Evolutionary conservation across 2,113 vertebrate genomes (phyloP).

Genomic region (Steatornis caripensis): DNA sequence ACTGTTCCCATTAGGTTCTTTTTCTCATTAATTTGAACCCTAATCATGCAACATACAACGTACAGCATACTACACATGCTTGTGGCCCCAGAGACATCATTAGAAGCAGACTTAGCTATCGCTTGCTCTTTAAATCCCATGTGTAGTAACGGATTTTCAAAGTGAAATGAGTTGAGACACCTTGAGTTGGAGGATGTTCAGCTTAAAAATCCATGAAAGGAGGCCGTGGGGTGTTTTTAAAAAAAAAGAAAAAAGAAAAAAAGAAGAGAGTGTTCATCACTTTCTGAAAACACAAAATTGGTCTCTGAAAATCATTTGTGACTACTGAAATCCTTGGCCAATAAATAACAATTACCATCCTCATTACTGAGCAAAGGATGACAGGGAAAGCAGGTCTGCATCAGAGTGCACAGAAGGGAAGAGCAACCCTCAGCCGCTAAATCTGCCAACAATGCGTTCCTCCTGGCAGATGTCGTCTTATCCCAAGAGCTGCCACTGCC

Average conservation of each 20-base stretch:
- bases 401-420: background rate
- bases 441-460: background rate
- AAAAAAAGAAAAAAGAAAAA: too few species aligned
- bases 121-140: background rate
- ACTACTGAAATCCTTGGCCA: background rate
- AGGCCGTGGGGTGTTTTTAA: accelerated
- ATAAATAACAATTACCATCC: background rate
- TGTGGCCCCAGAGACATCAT: background rate
- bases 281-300: background rate
- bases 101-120: background rate
- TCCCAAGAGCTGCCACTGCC: background rate
- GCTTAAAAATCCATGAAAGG: background rate
- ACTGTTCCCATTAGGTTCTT: background rate
- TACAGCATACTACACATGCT: background rate
- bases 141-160: background rate
- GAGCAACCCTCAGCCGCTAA: background rate
- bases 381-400: background rate
- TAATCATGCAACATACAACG: background rate
- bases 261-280: background rate
- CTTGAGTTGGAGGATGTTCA: background rate
- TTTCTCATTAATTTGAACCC: background rate
- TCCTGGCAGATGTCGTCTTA: background rate
- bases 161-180: background rate
- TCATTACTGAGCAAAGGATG: background rate
- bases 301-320: background rate